These are phyloP conservation scores for Drosophila cognata DNA, from an alignment of 2,888 invertebrate species.

Conservation along the genomic window DNA sequence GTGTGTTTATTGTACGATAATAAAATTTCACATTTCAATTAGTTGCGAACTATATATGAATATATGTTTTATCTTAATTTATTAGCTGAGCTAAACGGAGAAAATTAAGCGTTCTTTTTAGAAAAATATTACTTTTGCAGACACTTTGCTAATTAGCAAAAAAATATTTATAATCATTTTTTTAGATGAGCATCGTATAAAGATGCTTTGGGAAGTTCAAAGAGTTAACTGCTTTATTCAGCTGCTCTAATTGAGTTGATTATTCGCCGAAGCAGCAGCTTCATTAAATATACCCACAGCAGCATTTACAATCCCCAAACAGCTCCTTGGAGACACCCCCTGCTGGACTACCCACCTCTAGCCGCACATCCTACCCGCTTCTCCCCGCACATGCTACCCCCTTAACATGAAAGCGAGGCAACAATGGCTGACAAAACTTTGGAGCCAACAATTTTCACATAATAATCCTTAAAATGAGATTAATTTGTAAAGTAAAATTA, in stretches of 20 bases:
- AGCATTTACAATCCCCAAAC: constrained; percentile 33
- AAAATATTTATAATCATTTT: not conserved
- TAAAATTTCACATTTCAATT: constrained; percentile 14
- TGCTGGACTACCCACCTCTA: not conserved
- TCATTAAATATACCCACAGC: constrained; percentile 33
- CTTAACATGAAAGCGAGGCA: constrained; percentile 18
- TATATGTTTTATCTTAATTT: not conserved
- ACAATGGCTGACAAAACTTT: constrained; percentile 69
- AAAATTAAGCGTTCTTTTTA: not conserved
- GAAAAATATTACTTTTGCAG: not conserved
- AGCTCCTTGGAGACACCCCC: constrained; percentile 18
- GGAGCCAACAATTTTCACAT: constrained; percentile 75
- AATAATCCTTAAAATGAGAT: constrained; percentile 81
- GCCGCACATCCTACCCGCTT: constrained; percentile 1
- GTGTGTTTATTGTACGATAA: not conserved
- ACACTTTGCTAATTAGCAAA: not conserved
- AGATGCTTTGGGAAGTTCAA: not conserved
- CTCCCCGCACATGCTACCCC: not conserved
- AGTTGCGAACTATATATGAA: not conserved
- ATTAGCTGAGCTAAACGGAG: not conserved
- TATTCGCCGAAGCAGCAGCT: constrained; percentile 14
- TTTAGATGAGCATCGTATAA: not conserved
- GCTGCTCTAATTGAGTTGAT: constrained; percentile 45
- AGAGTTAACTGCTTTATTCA: constrained; percentile 15
- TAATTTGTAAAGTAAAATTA: constrained; percentile 80